Evolutionary conservation across 2,113 vertebrate species (phyloP).

Genomic region (Dolichotis patagonum): DNA sequence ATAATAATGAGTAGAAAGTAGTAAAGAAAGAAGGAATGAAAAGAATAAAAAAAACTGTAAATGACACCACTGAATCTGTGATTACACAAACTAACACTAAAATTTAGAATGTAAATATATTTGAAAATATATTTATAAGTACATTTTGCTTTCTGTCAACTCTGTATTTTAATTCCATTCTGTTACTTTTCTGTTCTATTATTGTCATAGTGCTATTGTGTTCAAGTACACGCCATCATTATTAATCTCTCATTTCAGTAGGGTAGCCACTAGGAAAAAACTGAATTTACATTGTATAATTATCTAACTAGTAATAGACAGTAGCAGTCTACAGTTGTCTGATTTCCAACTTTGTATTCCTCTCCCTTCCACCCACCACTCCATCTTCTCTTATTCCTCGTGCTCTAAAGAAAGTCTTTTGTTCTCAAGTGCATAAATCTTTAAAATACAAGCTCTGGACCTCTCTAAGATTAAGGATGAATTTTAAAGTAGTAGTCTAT

Average conservation of each 20-base stretch:
- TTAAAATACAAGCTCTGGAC: neutral
- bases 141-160: neutral
- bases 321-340: neutral
- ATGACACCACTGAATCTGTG: neutral
- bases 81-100: neutral
- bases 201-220: neutral
- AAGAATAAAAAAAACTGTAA: neutral
- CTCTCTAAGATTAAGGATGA: constrained; percentile 38
- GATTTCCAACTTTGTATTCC: neutral
- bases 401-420: constrained; percentile 25
- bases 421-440: constrained; percentile 12
- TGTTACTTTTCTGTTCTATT: neutral
- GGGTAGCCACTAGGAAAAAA: neutral
- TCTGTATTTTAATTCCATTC: neutral
- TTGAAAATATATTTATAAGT: neutral
- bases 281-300: neutral
- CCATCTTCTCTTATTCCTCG: neutral
- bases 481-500: constrained; percentile 1
- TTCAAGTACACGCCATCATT: neutral
- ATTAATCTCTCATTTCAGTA: neutral
- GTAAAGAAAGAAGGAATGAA: neutral
- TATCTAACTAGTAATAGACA: neutral
- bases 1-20: neutral
- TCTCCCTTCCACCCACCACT: neutral
- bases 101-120: neutral